Evolutionary conservation across 2,797 vertebrate genomes (phyloP).

Genomic region (Vultur gryphus): DNA sequence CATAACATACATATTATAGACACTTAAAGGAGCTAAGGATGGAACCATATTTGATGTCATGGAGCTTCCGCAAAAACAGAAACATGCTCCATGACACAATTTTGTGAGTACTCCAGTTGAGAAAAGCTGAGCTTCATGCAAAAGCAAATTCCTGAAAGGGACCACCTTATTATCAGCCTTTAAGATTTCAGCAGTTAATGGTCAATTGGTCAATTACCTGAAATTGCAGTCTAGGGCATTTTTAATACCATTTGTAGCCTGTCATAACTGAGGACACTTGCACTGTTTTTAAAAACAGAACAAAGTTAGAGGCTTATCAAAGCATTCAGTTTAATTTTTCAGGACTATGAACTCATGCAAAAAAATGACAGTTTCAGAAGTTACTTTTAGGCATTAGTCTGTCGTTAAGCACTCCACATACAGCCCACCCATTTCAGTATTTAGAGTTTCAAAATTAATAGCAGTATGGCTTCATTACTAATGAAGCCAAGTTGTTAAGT

Average conservation of each 20-base stretch:
- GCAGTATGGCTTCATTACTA: constrained; percentile 1
- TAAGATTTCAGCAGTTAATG: not conserved
- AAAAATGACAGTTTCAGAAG: not conserved
- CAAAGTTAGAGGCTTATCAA: not conserved
- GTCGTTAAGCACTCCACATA: not conserved
- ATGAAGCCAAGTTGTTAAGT: constrained; percentile 2
- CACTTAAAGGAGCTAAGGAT: not conserved
- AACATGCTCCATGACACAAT: not conserved
- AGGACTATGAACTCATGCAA: not conserved
- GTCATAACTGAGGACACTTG: not conserved
- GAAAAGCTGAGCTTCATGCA: not conserved
- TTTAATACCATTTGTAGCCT: not conserved
- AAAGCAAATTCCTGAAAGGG: not conserved
- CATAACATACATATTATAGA: not conserved
- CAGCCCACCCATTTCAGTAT: constrained; percentile 19
- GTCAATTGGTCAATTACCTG: not conserved
- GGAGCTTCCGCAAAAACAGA: not conserved
- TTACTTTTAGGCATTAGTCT: not conserved
- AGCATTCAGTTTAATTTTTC: not conserved
- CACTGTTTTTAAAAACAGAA: not conserved
- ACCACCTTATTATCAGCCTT: not conserved
- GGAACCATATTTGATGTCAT: not conserved
- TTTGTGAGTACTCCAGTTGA: not conserved
- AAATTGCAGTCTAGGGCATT: not conserved
- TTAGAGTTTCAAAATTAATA: not conserved